These are phyloP conservation scores for Todiramphus saurophagus DNA, from an alignment of 2,113 vertebrate species.

Conservation along the genomic window DNA sequence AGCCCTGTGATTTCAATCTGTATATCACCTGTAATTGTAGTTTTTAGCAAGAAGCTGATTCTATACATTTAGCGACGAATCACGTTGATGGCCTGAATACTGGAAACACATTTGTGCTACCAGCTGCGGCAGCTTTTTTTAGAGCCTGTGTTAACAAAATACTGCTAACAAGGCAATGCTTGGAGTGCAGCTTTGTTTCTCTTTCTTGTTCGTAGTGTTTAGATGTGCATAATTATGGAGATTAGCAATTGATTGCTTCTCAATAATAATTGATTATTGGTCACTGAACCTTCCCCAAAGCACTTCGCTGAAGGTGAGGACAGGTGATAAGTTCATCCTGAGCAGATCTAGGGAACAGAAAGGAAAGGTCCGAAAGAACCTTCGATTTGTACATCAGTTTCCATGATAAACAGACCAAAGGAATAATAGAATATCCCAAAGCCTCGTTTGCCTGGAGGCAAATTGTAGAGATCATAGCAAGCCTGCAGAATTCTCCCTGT, in stretches of 20 bases:
- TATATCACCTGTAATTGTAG: conserved; percentile 99
- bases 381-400: conserved; percentile 84
- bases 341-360: conserved; percentile 45
- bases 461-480: conserved; percentile 85
- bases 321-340: conserved; percentile 78
- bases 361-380: conserved; percentile 74
- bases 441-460: conserved; percentile 83
- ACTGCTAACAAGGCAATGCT: conserved; percentile 86
- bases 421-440: conserved; percentile 82
- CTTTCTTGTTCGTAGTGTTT: conserved; percentile 89
- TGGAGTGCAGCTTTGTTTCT: conserved; percentile 90
- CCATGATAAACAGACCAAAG: conserved; percentile 87
- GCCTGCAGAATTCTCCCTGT: conserved; percentile 79
- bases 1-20: conserved; percentile 99
- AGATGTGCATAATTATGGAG: conserved; percentile 96
- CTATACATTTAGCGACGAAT: conserved; percentile 99
- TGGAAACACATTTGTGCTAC: conserved; percentile 90
- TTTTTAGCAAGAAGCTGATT: conserved; percentile 99
- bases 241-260: conserved; percentile 92
- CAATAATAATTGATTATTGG: conserved; percentile 88
- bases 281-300: conserved; percentile 82
- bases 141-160: conserved; percentile 88
- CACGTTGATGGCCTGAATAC: conserved; percentile 88
- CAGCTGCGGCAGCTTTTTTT: conserved; percentile 98
- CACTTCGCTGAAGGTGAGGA: conserved; percentile 76